These are phyloP conservation scores for Margarornis squamiger DNA, from an alignment of 2,797 vertebrate species.

Conservation along the genomic window DNA sequence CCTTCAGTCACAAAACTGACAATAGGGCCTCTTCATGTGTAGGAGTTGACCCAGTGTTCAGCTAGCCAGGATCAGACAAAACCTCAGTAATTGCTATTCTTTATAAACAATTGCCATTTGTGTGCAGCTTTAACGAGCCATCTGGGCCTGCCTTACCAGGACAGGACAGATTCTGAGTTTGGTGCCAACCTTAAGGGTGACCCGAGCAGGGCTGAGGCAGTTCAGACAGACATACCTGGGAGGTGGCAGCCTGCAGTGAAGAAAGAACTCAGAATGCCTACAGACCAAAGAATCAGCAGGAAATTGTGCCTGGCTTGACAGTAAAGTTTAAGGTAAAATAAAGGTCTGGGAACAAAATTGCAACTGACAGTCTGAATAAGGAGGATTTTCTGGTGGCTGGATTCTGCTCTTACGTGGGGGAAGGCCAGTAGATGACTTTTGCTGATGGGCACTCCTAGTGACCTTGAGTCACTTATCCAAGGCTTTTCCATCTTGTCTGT, in stretches of 20 bases:
- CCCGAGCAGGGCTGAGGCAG: not conserved
- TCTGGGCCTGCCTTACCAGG: not conserved
- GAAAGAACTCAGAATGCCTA: not conserved
- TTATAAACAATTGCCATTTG: not conserved
- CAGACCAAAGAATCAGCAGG: not conserved
- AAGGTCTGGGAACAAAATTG: not conserved
- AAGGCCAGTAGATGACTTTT: not conserved
- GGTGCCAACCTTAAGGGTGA: not conserved
- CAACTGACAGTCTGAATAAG: not conserved
- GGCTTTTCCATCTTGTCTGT: not conserved
- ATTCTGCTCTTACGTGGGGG: not conserved
- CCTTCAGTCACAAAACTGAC: not conserved
- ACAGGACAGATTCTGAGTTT: not conserved
- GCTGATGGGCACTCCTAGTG: not conserved
- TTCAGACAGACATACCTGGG: not conserved
- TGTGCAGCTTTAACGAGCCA: not conserved
- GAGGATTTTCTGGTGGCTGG: not conserved
- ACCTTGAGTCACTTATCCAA: not conserved
- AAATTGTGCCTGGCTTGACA: not conserved
- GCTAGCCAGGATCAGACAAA: not conserved
- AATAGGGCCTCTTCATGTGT: not conserved
- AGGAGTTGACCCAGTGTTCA: not conserved
- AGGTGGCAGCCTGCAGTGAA: not conserved
- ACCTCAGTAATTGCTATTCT: not conserved
- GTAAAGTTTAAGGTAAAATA: not conserved